These are phyloP conservation scores for Melanotaenia boesemani DNA, from an alignment of 2,797 vertebrate genomes.

Conservation along the genomic window DNA sequence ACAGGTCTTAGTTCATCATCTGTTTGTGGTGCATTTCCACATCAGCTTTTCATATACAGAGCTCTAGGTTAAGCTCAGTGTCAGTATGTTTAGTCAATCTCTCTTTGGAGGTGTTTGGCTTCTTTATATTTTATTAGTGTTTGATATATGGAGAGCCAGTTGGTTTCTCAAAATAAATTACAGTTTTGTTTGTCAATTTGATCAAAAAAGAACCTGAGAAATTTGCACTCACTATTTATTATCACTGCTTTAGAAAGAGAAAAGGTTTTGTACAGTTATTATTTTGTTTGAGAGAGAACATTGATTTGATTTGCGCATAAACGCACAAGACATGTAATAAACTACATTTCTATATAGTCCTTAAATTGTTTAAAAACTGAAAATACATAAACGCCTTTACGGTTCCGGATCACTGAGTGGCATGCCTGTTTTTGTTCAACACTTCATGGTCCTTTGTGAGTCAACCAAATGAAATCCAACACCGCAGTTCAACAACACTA, in stretches of 20 bases:
- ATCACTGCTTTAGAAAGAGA: constrained; percentile 24
- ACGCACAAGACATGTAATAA: constrained; percentile 50
- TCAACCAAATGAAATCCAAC: background rate
- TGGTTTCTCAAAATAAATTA: constrained; percentile 41
- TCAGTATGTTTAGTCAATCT: constrained; percentile 37
- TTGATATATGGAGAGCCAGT: constrained; percentile 32
- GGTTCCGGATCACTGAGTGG: constrained; percentile 25
- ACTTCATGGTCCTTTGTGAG: constrained; percentile 4
- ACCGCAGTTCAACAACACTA: background rate
- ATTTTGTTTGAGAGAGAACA: constrained; percentile 52
- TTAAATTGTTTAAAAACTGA: constrained; percentile 46
- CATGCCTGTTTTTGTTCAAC: constrained; percentile 13
- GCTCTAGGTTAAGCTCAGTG: constrained; percentile 39
- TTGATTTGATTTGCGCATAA: constrained; percentile 70
- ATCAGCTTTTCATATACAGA: constrained; percentile 39
- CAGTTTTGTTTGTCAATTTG: constrained; percentile 22
- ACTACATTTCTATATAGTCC: constrained; percentile 61
- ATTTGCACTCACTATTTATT: constrained; percentile 33
- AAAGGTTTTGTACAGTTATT: constrained; percentile 60
- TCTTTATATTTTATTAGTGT: constrained; percentile 42
- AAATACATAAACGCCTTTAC: constrained; percentile 25
- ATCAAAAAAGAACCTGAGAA: constrained; percentile 23
- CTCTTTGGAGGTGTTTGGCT: constrained; percentile 44
- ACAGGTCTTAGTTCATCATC: constrained; percentile 30
- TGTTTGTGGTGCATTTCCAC: constrained; percentile 35